A percentile compares a stretch with the other conserved stretches of the same genome.
phyloP scores from a whole-genome alignment of 2,113 vertebrate species.

The Clarias magur region DNA sequence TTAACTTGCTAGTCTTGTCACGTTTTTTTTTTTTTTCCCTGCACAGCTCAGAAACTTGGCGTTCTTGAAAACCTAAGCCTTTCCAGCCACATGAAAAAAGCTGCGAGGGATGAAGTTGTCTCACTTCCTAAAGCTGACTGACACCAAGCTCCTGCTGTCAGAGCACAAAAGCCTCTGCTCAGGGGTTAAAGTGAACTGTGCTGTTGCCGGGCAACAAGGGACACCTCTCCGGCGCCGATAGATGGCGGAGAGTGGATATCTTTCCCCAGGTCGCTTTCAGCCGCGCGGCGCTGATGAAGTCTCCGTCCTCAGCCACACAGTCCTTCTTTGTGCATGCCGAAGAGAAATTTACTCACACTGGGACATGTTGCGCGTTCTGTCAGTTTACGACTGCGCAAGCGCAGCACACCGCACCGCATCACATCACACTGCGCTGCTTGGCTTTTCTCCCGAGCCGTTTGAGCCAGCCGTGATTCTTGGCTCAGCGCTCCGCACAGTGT shows the following conservation, averaged over 20 bases:
- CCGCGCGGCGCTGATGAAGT: slow-evolving; percentile 41
- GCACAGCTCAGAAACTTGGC: neutral
- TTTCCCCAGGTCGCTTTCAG: slow-evolving; percentile 27
- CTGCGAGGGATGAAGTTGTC: slow-evolving; percentile 45
- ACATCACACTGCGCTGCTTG: neutral
- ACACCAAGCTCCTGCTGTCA: slow-evolving; percentile 40
- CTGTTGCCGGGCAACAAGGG: slow-evolving; percentile 75
- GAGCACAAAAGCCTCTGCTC: slow-evolving; percentile 48
- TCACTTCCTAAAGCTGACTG: slow-evolving; percentile 42
- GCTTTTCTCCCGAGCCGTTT: slow-evolving; percentile 8
- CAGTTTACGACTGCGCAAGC: neutral
- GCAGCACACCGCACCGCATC: neutral
- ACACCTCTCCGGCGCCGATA: slow-evolving; percentile 51
- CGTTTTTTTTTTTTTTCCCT: neutral
- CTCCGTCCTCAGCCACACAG: slow-evolving; percentile 26
- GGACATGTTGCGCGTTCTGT: neutral
- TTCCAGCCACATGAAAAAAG: slow-evolving; percentile 17
- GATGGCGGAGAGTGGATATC: slow-evolving; percentile 48
- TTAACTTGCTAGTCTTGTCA: slow-evolving; percentile 28
- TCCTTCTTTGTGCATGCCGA: slow-evolving; percentile 27
- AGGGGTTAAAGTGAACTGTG: slow-evolving; percentile 60
- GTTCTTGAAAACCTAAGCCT: slow-evolving; percentile 22
- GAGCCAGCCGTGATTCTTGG: neutral
- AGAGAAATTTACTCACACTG: neutral
- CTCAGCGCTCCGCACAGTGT: neutral